Conservation (phyloP, 2,113 vertebrate species). For the Tretioscincus oriximinensis region DNA sequence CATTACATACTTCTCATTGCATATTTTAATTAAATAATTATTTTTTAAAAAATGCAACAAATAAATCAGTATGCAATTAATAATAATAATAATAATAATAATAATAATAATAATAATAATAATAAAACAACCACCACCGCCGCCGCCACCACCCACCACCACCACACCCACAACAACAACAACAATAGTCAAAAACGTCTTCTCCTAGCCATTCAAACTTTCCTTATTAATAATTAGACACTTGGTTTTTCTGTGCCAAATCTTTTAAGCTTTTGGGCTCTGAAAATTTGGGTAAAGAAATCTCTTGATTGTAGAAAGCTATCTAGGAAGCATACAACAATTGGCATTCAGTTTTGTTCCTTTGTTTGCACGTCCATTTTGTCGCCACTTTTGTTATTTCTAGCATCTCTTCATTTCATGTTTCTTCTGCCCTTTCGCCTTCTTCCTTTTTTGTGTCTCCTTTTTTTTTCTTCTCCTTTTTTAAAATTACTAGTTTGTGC, state of each 20-base stretch:
- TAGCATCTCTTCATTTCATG: constrained; percentile 70
- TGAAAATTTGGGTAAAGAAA: background rate
- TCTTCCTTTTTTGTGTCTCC: constrained; percentile 71
- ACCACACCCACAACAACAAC: too few relatives aligned
- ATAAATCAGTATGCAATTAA: too few relatives aligned
- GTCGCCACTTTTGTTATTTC: constrained; percentile 68
- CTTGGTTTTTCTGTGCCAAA: background rate
- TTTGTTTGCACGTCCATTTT: constrained; percentile 61
- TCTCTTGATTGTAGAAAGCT: background rate
- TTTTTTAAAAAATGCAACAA: too few relatives aligned
- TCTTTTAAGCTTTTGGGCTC: background rate
- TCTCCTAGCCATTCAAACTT: background rate
- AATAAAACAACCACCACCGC: too few relatives aligned
- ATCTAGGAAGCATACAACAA: accelerated
- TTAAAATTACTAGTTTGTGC: constrained; percentile 82
- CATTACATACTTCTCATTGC: too few relatives aligned
- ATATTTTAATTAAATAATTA: too few relatives aligned
- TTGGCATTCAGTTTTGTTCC: constrained; percentile 34
- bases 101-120: too few relatives aligned
- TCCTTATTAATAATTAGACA: background rate
- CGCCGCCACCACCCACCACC: too few relatives aligned
- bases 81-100: too few relatives aligned
- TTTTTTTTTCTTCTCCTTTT: constrained; percentile 59
- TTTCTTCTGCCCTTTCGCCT: constrained; percentile 73
- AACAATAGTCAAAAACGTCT: background rate